Evolutionary conservation across 2,113 vertebrate genomes (phyloP).

Genomic region (Muntiacus reevesi): DNA sequence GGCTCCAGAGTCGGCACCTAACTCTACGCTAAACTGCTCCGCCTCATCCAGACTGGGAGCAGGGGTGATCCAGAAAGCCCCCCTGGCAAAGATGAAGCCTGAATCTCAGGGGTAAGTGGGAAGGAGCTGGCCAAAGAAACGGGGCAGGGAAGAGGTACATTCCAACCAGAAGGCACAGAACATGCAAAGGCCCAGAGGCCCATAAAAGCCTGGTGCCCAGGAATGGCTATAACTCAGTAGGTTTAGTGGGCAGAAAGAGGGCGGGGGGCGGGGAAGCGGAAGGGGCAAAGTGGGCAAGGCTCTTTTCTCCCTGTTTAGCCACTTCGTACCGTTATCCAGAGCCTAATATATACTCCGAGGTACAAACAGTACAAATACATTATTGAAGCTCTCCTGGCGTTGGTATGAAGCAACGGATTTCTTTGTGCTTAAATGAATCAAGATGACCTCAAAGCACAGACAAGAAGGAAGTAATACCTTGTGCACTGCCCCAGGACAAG

Average conservation of each 20-base stretch:
- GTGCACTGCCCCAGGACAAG: slow-evolving; percentile 49
- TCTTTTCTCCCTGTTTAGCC: not conserved
- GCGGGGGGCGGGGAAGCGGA: accelerated
- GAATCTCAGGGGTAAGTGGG: not conserved
- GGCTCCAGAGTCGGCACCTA: not conserved
- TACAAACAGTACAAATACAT: not conserved
- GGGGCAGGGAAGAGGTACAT: not conserved
- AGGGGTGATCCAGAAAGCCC: not conserved
- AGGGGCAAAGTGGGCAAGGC: not conserved
- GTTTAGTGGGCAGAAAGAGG: not conserved
- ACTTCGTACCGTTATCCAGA: not conserved
- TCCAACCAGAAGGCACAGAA: not conserved
- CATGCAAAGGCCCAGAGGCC: not conserved
- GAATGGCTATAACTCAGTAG: not conserved
- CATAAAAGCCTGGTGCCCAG: not conserved
- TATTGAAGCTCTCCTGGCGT: not conserved
- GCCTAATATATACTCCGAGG: not conserved
- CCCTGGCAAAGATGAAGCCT: not conserved
- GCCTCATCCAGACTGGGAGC: not conserved
- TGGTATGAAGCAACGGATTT: not conserved
- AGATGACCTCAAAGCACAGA: slow-evolving; percentile 44
- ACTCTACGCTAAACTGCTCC: not conserved
- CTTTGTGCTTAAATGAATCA: not conserved
- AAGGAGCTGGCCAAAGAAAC: not conserved
- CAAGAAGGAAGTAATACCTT: slow-evolving; percentile 15